Conservation (phyloP, 2,797 vertebrate species). For the Enteromius paludinosus region DNA sequence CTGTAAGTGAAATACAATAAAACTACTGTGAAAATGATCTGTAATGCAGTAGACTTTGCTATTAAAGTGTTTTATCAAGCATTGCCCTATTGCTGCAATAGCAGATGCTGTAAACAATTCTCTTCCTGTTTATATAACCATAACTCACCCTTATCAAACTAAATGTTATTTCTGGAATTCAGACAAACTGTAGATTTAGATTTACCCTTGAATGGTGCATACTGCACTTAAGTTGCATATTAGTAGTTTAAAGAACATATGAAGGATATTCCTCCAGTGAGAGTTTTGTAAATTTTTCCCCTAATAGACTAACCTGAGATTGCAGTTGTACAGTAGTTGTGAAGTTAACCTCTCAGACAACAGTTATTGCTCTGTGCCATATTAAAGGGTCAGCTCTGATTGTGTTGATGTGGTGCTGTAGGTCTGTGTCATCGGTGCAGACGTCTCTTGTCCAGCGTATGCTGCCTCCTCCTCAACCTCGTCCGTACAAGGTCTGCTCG, state of each 20-base stretch:
- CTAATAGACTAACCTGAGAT: not conserved
- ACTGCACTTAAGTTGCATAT: not conserved
- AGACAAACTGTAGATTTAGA: not conserved
- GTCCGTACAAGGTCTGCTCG: conserved; percentile 82
- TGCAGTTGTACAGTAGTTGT: not conserved
- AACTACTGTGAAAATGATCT: not conserved
- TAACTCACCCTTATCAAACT: not conserved
- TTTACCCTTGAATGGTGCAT: not conserved
- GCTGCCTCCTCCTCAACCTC: conserved; percentile 72
- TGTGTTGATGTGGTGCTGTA: not conserved
- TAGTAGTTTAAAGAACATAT: not conserved
- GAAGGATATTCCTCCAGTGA: not conserved
- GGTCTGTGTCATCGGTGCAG: conserved; percentile 35
- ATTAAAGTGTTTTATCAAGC: not conserved
- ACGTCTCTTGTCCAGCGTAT: conserved; percentile 73
- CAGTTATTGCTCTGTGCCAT: not conserved
- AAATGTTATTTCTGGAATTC: not conserved
- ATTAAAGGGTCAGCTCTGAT: not conserved
- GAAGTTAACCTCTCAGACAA: not conserved
- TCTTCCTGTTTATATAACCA: conserved; percentile 21
- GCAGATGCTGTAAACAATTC: not conserved
- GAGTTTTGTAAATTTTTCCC: not conserved
- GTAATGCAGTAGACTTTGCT: not conserved
- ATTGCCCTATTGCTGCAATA: not conserved
- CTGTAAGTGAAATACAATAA: not conserved